These are phyloP conservation scores for Podarcis lilfordi DNA, from an alignment of 2,797 vertebrate species.

Conservation along the genomic window DNA sequence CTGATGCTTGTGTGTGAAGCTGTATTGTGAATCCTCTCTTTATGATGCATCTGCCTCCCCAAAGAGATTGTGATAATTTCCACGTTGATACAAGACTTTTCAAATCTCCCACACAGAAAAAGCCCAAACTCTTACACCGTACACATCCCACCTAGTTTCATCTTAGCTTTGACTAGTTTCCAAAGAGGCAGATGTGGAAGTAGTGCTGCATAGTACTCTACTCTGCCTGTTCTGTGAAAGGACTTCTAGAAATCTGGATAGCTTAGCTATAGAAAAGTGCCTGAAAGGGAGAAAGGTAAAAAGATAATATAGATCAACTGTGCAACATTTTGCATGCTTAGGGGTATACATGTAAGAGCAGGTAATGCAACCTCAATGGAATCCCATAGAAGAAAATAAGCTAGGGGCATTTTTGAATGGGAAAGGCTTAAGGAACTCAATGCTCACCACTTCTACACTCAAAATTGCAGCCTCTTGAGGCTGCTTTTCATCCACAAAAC, in stretches of 20 bases:
- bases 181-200: background rate
- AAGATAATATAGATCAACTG: conserved; percentile 26
- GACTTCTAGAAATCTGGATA: background rate
- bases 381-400: background rate
- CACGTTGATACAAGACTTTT: background rate
- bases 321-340: conserved; percentile 39
- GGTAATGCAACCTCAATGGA: background rate
- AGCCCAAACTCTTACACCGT: no score
- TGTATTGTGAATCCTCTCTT: background rate
- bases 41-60: background rate
- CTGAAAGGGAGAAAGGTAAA: conserved; percentile 3
- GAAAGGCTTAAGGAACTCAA: background rate
- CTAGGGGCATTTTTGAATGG: background rate
- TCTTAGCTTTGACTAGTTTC: background rate
- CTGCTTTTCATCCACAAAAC: background rate
- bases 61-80: background rate
- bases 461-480: background rate
- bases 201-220: background rate
- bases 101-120: background rate
- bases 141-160: background rate
- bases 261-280: background rate
- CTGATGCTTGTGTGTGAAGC: background rate
- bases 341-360: background rate
- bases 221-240: background rate
- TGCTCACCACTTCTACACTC: background rate